Evolutionary conservation across 2,797 vertebrate genomes (phyloP).

Genomic region (Myripristis murdjan): DNA sequence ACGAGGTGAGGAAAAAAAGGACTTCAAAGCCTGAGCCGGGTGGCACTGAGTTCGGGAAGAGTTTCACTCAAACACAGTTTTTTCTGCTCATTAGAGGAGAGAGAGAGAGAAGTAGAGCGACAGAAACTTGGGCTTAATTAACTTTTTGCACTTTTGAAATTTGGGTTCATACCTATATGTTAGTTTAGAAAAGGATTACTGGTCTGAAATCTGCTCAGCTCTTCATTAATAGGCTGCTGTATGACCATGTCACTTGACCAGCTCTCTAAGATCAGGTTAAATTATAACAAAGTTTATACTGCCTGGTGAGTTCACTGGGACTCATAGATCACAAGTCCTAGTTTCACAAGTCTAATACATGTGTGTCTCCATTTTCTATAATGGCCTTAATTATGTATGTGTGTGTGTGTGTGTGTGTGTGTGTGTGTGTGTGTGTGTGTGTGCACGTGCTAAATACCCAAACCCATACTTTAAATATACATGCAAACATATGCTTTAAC

Average conservation of each 20-base stretch:
- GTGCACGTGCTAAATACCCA: no score
- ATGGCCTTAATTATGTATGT: no score
- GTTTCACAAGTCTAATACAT: no score
- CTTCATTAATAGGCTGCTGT: background rate
- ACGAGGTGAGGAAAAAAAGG: constrained; percentile 54
- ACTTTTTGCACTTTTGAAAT: constrained; percentile 3
- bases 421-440: no score
- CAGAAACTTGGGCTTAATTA: constrained; percentile 3
- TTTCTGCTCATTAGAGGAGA: constrained; percentile 45
- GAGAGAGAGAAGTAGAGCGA: background rate
- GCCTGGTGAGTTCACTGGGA: no score
- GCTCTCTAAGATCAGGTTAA: background rate
- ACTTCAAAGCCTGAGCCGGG: constrained; percentile 50
- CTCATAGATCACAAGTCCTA: no score
- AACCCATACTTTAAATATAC: no score
- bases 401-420: no score
- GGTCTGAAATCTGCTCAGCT: background rate
- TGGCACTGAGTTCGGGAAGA: constrained; percentile 5
- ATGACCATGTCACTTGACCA: background rate
- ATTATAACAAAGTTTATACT: background rate
- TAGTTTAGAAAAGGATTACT: background rate
- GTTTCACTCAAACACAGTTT: constrained; percentile 28
- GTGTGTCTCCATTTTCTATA: no score
- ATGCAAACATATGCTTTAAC: background rate
- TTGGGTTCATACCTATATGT: background rate